These are phyloP conservation scores for Sceloporus undulatus DNA, from an alignment of 2,113 vertebrate genomes.

Conservation along the genomic window DNA sequence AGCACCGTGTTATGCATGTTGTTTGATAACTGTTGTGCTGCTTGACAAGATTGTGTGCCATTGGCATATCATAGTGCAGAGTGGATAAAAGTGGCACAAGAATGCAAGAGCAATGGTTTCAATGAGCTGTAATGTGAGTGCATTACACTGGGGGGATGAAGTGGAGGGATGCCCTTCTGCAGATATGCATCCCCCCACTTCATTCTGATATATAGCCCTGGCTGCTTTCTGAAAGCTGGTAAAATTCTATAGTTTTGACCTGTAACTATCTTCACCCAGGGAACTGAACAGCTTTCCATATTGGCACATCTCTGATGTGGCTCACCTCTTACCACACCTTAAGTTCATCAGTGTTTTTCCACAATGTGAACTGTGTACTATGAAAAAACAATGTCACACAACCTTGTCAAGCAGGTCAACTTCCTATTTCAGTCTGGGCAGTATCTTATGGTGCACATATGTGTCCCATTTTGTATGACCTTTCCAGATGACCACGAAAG, in stretches of 20 bases:
- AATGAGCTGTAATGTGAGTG: background rate
- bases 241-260: background rate
- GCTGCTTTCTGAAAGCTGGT: background rate
- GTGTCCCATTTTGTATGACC: too few relatives aligned
- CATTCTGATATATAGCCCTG: background rate
- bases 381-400: background rate
- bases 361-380: background rate
- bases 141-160: background rate
- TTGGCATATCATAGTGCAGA: background rate
- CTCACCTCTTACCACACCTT: background rate
- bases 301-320: background rate
- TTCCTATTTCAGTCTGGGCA: background rate
- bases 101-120: conserved; percentile 29
- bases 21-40: conserved; percentile 27
- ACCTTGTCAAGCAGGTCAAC: background rate
- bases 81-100: background rate
- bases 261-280: background rate
- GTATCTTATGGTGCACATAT: background rate
- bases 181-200: background rate
- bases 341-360: background rate
- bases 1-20: conserved; percentile 54
- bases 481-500: background rate
- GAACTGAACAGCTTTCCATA: background rate
- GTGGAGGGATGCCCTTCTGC: background rate
- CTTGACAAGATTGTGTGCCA: too few relatives aligned